Percentiles rank a stretch among this genome's conserved stretches.
Conservation (phyloP, 2,113 vertebrate species). For the Notothenia rossii region DNA sequence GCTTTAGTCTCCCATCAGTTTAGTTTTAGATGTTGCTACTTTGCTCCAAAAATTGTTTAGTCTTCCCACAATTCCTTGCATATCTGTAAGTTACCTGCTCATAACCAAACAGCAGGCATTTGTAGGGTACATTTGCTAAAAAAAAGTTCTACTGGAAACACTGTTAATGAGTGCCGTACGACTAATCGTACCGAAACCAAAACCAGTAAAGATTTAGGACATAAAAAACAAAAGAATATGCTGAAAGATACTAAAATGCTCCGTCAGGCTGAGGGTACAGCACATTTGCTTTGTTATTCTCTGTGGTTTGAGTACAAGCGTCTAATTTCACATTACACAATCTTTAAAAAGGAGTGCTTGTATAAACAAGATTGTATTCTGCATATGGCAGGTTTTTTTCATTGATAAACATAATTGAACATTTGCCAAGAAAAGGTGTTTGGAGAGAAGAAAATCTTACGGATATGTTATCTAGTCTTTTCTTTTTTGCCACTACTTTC, state of each 20-base stretch:
- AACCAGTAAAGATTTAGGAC: not conserved
- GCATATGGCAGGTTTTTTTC: not conserved
- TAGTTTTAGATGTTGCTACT: not conserved
- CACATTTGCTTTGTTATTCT: not conserved
- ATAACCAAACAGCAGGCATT: not conserved
- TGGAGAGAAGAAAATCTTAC: not conserved
- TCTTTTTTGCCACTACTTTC: not conserved
- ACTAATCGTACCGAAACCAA: not conserved
- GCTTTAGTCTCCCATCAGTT: not conserved
- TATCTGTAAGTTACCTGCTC: not conserved
- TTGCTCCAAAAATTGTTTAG: not conserved
- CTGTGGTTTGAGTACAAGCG: too few species aligned
- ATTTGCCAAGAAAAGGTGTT: not conserved
- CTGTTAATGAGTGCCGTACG: too few species aligned
- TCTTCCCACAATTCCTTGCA: not conserved
- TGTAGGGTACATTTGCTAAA: not conserved
- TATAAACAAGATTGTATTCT: not conserved
- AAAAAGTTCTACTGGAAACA: not conserved
- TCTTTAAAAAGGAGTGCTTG: too few species aligned
- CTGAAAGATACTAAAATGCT: not conserved
- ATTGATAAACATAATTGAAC: not conserved
- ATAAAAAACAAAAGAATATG: too few species aligned
- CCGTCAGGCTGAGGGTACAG: not conserved
- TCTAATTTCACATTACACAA: not conserved
- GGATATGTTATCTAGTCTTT: conserved; percentile 2